Base-by-base conservation (phyloP, 1,140 invertebrate genomes). In the Arion vulgaris region DNA sequence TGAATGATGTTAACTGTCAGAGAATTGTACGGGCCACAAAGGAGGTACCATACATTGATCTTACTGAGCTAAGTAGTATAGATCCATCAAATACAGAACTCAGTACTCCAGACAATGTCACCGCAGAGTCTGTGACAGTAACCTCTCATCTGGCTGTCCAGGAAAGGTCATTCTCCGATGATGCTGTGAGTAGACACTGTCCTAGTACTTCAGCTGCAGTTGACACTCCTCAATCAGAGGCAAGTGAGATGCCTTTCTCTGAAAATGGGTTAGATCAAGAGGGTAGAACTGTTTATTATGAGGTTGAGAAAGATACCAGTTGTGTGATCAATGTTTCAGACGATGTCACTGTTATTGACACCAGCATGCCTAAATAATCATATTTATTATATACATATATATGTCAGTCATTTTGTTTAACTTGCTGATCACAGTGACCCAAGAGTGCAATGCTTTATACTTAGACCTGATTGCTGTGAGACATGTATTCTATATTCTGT, bases 101-200 rank as follows among this genome's bases (percentile, higher is more conserved):
- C 26, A 87, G 86, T 73, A 88, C 88, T 0, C 86, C 88, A 19
- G 87, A 89, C 57, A 86, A 87, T 45, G 81, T 77, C 62, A 86
- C 86, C 4, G 79, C 80, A 19, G 85, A 87, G 26, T 84, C 85
- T 49, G 81, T 87, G 32, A 83, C 66, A 39, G 28, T 83, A 17
- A 74, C 85, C 32, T 87, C 85, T 45, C 88, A 88, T 75, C 81
- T 89, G 32, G 88, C 88, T 39, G 80, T 86, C 34, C 88, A 89
- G 79, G 88, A 89, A 69, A 77, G 84, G 41, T 86, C 88, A 17
- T 87, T 88, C 82, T 89, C 87, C 0, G 87, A 88, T 38, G 88
- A 89, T 78, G 82, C 85, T 41, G 53, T 75, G 9, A 51, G 62
- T 32, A 66, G 71, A 0, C 73, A 51, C 32, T 71, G 45, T 34